A percentile compares a stretch with the other conserved stretches of the same genome.
Conservation (phyloP, 2,113 vertebrate species). For the Siphamia tubifer region DNA sequence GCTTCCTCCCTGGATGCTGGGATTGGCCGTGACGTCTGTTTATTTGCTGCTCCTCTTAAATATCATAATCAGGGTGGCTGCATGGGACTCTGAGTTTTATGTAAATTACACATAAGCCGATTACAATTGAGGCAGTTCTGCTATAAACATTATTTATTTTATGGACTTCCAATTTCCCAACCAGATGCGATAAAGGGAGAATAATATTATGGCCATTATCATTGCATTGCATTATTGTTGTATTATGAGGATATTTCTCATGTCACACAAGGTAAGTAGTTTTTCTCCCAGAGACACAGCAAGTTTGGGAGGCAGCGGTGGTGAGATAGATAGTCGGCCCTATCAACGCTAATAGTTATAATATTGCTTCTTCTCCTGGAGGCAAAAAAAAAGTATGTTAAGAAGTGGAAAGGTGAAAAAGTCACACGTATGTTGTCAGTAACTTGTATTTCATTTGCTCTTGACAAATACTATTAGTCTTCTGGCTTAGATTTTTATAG, state of each 20-base stretch:
- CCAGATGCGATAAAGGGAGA: slow-evolving; percentile 76
- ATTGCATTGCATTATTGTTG: slow-evolving; percentile 66
- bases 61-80: slow-evolving; percentile 73
- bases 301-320: slow-evolving; percentile 18
- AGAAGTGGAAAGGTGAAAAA: slow-evolving; percentile 5
- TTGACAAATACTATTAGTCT: slow-evolving; percentile 1
- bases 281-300: slow-evolving; percentile 27
- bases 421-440: background rate
- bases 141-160: slow-evolving; percentile 81
- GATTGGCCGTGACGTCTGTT: slow-evolving; percentile 62
- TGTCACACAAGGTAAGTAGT: slow-evolving; percentile 67
- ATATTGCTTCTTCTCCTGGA: background rate
- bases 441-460: background rate
- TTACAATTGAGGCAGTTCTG: slow-evolving; percentile 76
- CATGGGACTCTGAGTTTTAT: slow-evolving; percentile 77
- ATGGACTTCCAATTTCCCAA: slow-evolving; percentile 78
- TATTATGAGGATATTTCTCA: slow-evolving; percentile 74
- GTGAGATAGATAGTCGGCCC: slow-evolving; percentile 17
- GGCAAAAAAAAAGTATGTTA: background rate
- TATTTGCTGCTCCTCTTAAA: slow-evolving; percentile 74
- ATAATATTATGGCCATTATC: slow-evolving; percentile 76
- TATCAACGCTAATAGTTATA: slow-evolving; percentile 4
- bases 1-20: slow-evolving; percentile 29
- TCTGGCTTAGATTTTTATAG: too few relatives aligned
- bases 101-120: slow-evolving; percentile 82